These are phyloP conservation scores for Eudorcas thomsonii DNA, from an alignment of 2,113 vertebrate species.

Conservation along the genomic window DNA sequence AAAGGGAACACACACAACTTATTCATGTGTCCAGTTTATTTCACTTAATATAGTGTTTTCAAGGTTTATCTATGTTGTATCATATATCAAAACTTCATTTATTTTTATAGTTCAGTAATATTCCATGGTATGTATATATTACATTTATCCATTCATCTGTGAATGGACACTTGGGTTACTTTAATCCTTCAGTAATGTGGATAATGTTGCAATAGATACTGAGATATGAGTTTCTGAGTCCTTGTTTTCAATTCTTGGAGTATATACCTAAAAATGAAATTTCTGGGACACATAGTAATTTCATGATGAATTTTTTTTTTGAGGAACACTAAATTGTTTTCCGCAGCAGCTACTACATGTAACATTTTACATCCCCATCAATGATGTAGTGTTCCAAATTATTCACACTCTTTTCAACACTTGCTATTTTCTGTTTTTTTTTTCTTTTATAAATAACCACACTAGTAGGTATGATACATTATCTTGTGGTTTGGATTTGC, in stretches of 20 bases:
- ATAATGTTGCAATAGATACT: neutral
- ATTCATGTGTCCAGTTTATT: neutral
- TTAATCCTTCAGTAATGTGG: neutral
- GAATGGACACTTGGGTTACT: neutral
- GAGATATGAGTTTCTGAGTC: neutral
- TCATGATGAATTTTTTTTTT: neutral
- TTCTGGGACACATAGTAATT: neutral
- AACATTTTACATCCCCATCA: neutral
- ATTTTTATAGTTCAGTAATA: neutral
- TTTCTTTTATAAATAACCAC: neutral
- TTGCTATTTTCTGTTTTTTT: neutral
- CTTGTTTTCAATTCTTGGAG: neutral
- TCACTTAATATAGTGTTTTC: neutral
- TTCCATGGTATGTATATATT: neutral
- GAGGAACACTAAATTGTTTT: neutral
- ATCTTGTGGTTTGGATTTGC: neutral
- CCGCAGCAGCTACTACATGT: neutral
- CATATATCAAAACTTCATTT: neutral
- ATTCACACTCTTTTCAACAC: neutral
- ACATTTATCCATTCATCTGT: neutral
- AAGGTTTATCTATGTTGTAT: neutral
- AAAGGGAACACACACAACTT: neutral
- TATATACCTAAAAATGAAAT: neutral
- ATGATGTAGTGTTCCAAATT: neutral
- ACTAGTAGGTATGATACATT: neutral